Evolutionary conservation across 23 tunicate genomes (phyloP).

Genomic region (Oikopleura vanhoeffeni): DNA sequence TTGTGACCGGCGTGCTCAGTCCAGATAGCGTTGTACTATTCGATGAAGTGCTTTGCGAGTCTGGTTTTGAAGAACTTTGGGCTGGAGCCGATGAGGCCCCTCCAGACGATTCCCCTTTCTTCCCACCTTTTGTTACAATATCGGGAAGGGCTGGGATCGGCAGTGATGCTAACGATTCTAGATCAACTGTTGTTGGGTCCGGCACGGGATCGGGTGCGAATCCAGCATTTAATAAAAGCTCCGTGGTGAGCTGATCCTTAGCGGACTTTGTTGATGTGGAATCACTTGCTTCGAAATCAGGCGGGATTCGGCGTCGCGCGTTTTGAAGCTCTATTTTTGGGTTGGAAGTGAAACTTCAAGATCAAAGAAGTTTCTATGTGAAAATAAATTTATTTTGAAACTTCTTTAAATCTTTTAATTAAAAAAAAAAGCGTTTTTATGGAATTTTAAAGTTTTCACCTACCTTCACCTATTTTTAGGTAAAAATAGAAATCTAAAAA

Average conservation of each 20-base stretch:
- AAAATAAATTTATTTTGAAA: no score
- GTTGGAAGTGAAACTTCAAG: no score
- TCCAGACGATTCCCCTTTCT: background rate
- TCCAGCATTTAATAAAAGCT: no score
- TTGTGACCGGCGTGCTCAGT: background rate
- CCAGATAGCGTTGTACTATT: background rate
- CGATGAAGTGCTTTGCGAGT: background rate
- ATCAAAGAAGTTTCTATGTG: no score
- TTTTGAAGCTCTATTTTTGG: no score
- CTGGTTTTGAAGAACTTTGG: background rate
- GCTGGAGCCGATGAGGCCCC: background rate
- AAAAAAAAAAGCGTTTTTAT: no score
- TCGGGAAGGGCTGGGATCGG: background rate
- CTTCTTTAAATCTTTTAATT: no score
- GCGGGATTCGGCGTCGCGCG: background rate
- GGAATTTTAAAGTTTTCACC: no score
- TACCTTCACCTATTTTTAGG: no score
- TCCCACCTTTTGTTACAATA: background rate
- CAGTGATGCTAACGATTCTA: background rate
- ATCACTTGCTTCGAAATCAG: background rate
- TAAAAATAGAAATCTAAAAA: no score
- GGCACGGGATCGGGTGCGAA: no score
- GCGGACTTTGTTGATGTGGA: background rate
- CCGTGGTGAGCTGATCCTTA: background rate
- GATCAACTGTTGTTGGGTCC: background rate